Base-by-base conservation (phyloP, 2,113 vertebrate genomes). In the Dipodomys stephensi region DNA sequence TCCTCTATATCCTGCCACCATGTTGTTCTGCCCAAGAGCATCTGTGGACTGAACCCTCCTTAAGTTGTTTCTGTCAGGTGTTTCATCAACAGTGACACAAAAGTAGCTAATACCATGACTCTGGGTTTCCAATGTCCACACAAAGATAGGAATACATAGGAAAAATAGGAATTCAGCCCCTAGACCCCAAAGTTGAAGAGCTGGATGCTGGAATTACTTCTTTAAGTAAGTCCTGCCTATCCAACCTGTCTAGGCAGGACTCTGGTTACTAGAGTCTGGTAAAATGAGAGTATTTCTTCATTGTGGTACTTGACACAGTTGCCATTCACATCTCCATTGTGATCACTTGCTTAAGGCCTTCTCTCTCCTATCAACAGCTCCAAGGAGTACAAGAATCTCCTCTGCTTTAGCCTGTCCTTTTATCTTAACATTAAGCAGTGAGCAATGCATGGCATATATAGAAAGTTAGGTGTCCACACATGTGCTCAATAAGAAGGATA, bases 311-410 rank as follows among this genome's bases (percentile, higher is more conserved):
- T 44, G 57, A 73, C 27, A 82, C 22, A 71, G 12, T 49, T 65
- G 46, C 12, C 60, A 60, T 69, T 83, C 53, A 28, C 6, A 39
- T 30, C 15, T 71, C 73, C 27, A 0, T 60, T 76, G 27, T 62
- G 44, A 49, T 44, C 22, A 57, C 6, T 46, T 83, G 13, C 62
- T 81, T 88, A 27, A 81, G 53, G 12, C 32, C 74, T 39, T 64
- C 30, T 49, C 25, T 72, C n/a, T 81, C 60, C 39, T 44, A 49
- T 19, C n/a, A 6, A 57, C 71, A 73, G 30, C n/a, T 87, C 28
- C 65, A 49, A 92, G 71, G 25, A 93, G 49, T 16, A n/a, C 19
- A 89, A 93, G 27, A 95, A 79, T 57, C 35, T 91, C 27, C 73
- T 81, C 68, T 81, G 23, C 79, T 72, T 80, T 81, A 65, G 9